These are phyloP conservation scores for Pyrrhia umbra DNA, from an alignment of 2,888 invertebrate genomes.

Conservation along the genomic window DNA sequence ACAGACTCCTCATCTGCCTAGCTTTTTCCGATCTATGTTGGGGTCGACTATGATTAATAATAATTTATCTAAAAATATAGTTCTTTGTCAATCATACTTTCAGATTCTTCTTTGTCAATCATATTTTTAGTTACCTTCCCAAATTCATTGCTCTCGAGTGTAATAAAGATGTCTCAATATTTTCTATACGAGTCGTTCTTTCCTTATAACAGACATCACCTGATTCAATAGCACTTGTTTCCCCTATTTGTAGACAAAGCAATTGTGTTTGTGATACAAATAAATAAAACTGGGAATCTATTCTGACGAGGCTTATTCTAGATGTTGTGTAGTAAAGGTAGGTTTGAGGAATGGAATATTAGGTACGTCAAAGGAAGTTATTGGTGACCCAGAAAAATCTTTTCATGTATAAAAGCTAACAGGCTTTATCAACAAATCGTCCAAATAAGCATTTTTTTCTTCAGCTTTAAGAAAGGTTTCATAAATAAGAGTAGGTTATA, in stretches of 20 bases:
- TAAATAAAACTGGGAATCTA: constrained; percentile 44
- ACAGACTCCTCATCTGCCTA: too few relatives aligned
- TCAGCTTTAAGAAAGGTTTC: background rate
- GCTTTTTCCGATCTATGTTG: too few relatives aligned
- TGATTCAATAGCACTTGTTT: constrained; percentile 60
- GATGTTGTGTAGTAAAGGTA: constrained; percentile 11
- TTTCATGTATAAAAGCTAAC: constrained; percentile 8
- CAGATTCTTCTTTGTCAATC: too few relatives aligned
- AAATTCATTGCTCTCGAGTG: background rate
- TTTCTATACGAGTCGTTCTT: constrained; percentile 32
- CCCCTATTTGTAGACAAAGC: constrained; percentile 34
- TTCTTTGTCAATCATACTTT: too few relatives aligned
- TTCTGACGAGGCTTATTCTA: constrained; percentile 5
- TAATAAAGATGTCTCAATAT: constrained; percentile 36
- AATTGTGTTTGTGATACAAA: constrained; percentile 60
- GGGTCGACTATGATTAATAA: too few relatives aligned
- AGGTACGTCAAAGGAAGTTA: background rate
- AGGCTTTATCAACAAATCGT: background rate
- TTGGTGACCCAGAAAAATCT: background rate
- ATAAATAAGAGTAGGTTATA: background rate
- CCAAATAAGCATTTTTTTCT: background rate
- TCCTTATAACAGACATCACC: constrained; percentile 54
- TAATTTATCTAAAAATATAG: too few relatives aligned
- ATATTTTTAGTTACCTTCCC: background rate
- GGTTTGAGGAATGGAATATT: background rate